These are phyloP conservation scores for Drosophila kikkawai DNA, from an alignment of 1,140 invertebrate genomes.

Conservation along the genomic window DNA sequence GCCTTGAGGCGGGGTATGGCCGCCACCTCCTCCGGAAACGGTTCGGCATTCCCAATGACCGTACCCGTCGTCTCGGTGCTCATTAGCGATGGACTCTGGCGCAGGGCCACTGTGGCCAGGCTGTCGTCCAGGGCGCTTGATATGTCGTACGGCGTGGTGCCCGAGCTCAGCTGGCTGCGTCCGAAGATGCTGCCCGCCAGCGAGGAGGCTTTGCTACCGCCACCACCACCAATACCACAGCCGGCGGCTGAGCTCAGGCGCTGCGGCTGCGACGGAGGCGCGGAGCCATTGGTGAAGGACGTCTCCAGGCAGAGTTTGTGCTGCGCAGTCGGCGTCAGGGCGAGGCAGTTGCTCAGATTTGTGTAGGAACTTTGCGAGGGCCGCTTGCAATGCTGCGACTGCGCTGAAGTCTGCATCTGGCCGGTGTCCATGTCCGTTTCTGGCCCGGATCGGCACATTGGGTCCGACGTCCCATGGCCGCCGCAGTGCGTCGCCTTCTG, in stretches of 20 bases:
- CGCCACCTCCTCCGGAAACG: constrained; percentile 19
- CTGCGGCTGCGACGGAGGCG: not conserved
- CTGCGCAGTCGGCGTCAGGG: constrained; percentile 86
- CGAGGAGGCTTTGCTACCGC: constrained; percentile 85
- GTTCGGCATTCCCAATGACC: constrained; percentile 42
- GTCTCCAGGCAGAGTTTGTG: constrained; percentile 90
- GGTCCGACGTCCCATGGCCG: not conserved
- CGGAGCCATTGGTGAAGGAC: constrained; percentile 88
- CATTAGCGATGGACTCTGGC: constrained; percentile 72
- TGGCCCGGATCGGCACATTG: constrained; percentile 10
- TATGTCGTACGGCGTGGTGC: constrained; percentile 76
- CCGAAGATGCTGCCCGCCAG: constrained; percentile 84
- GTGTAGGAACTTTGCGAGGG: constrained; percentile 71
- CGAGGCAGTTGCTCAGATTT: constrained; percentile 67
- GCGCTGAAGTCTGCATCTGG: constrained; percentile 1
- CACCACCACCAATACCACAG: not conserved
- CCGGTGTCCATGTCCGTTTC: constrained; percentile 16
- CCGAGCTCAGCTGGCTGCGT: constrained; percentile 74
- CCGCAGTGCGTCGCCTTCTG: constrained; percentile 12
- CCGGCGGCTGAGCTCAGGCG: constrained; percentile 16
- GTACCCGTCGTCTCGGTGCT: constrained; percentile 70
- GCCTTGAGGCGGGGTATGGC: constrained; percentile 56
- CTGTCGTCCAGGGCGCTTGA: constrained; percentile 76
- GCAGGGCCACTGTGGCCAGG: constrained; percentile 68
- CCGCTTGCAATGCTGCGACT: constrained; percentile 36